Base-by-base conservation (phyloP, 1,140 invertebrate genomes). In the Papilio dardanus region DNA sequence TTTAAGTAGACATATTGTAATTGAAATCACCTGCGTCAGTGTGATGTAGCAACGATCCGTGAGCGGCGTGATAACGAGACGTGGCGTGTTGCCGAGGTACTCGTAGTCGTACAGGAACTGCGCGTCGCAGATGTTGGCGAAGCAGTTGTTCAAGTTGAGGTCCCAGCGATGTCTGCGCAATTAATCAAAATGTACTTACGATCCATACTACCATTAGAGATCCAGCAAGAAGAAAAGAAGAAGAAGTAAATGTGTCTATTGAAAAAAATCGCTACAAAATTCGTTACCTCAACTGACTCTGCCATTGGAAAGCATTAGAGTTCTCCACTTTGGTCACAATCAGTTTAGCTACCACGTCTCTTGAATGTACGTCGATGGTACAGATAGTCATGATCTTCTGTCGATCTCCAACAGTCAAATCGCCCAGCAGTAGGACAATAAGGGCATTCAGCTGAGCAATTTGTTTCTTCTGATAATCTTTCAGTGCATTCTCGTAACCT, bases 351-450 rank as follows among this genome's bases (percentile, higher is more conserved):
- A 99, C 97, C 14, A 99, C 97, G 88, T 99, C 98, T 84, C 98
- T 94, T 14, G 97, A 97, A 83, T 97, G 96, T 0, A 99, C 98
- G 87, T 99, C 98, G 83, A 99, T 98, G 0, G 98, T 99, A 93
- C 98, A 99, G 79, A 99, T 97, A 0, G 98, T 99, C 97, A 98
- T 98, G 80, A 99, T 98, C 91, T 99, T 99, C 90, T 98, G 97
- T 3, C 98, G 94, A 85, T 98, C 97, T n/a, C 96, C 96, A 4
- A 95, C 92, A 1, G 95, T 96, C 62, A 99, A 91, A 79, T 98
- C 97, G 0, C 97, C 97, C 73, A 98, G 90, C 54, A 99, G 90
- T 66, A 98, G 94, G 6, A 94, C 94, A 81, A 99, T 99, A 1
- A 99, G 93, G 4, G 96, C 95, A 85, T 96, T 97, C 68, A 99